Conservation (phyloP, 2,113 vertebrate genomes). For the Lepus europaeus region DNA sequence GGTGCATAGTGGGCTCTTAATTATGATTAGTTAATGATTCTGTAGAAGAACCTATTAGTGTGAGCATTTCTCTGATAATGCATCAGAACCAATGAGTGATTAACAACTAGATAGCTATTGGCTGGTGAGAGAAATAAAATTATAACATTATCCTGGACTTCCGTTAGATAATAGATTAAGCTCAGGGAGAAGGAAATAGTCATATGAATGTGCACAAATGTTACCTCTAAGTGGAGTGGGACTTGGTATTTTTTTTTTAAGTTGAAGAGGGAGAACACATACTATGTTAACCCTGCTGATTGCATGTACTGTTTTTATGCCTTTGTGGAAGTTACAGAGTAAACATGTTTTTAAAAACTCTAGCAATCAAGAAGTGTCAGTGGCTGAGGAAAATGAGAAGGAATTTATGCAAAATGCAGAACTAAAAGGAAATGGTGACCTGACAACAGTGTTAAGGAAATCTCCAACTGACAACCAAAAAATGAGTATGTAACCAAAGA, state of each 20-base stretch:
- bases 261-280: neutral
- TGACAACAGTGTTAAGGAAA: neutral
- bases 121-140: neutral
- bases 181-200: neutral
- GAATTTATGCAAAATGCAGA: neutral
- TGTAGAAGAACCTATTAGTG: neutral
- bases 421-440: neutral
- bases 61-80: neutral
- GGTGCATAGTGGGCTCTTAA: neutral
- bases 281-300: neutral
- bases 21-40: neutral
- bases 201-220: neutral
- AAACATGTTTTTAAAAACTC: neutral
- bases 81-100: neutral
- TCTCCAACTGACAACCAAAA: neutral
- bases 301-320: neutral
- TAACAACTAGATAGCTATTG: neutral
- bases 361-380: neutral
- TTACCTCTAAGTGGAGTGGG: neutral
- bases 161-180: neutral
- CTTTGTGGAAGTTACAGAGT: conserved; percentile 9
- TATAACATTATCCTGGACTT: neutral
- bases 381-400: neutral
- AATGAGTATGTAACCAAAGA: neutral
- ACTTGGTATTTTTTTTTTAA: neutral